These are phyloP conservation scores for Muscicapa comitata DNA, from an alignment of 2,797 vertebrate species.

Conservation along the genomic window DNA sequence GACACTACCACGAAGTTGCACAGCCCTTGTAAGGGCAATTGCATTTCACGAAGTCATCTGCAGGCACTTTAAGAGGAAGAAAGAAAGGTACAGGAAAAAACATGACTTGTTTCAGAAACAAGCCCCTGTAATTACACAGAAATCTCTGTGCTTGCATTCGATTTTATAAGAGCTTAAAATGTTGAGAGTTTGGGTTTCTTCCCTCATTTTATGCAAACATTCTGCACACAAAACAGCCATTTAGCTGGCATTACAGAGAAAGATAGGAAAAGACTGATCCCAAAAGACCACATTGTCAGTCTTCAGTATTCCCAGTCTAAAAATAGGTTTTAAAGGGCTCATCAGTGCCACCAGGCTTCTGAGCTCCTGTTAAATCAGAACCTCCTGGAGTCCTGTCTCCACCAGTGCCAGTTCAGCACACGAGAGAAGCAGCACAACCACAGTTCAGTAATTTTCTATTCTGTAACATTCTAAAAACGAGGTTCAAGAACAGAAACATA, in stretches of 20 bases:
- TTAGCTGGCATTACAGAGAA: not conserved
- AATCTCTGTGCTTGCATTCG: not conserved
- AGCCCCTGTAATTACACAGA: not conserved
- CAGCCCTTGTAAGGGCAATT: not conserved
- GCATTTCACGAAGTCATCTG: not conserved
- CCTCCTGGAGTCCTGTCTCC: not conserved
- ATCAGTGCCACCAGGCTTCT: not conserved
- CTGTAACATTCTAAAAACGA: not conserved
- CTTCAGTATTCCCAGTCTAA: not conserved
- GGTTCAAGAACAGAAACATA: not conserved
- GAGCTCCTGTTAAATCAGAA: not conserved
- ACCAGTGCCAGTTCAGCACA: not conserved
- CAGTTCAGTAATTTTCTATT: not conserved
- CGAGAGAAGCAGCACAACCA: fast-evolving
- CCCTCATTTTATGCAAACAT: not conserved
- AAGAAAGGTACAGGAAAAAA: not conserved
- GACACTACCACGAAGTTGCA: not conserved
- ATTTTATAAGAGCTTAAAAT: not conserved
- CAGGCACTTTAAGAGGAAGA: not conserved
- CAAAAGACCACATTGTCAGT: not conserved
- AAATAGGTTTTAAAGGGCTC: not conserved
- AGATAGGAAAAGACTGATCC: not conserved
- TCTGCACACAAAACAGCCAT: not conserved
- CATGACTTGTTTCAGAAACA: not conserved
- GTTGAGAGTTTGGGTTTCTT: not conserved